phyloP scores from a whole-genome alignment of 2,113 vertebrate species.

The Peromyscus californicus region DNA sequence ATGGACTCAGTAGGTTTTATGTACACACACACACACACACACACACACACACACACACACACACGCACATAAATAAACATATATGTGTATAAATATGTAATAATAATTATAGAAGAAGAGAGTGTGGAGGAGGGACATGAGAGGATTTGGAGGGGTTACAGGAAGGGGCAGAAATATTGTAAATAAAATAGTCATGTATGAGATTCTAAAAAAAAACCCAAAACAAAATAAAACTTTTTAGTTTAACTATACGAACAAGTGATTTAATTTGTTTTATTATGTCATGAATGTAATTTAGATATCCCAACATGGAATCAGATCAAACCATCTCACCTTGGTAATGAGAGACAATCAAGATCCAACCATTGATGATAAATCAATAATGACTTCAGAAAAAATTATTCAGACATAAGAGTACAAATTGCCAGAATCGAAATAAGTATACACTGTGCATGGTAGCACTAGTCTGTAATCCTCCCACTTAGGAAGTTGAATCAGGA shows the following conservation, averaged over 20 bases:
- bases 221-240: neutral
- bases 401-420: neutral
- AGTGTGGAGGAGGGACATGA: neutral
- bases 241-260: neutral
- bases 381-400: neutral
- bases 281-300: neutral
- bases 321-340: neutral
- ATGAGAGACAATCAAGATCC: neutral
- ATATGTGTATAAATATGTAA: neutral
- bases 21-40: too few relatives aligned
- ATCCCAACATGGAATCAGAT: neutral
- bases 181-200: neutral
- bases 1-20: neutral
- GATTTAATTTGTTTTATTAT: neutral
- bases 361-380: neutral
- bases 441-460: neutral
- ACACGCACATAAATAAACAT: neutral
- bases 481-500: neutral
- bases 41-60: too few relatives aligned
- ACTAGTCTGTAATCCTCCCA: neutral
- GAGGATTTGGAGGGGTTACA: neutral
- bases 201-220: neutral
- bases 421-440: neutral
- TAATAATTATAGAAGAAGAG: neutral
- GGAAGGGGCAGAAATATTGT: neutral